Evolutionary conservation across 2,888 invertebrate species (phyloP), one percentile per base, ranked within the genome.

Genomic region (Noctua fimbriata): DNA sequence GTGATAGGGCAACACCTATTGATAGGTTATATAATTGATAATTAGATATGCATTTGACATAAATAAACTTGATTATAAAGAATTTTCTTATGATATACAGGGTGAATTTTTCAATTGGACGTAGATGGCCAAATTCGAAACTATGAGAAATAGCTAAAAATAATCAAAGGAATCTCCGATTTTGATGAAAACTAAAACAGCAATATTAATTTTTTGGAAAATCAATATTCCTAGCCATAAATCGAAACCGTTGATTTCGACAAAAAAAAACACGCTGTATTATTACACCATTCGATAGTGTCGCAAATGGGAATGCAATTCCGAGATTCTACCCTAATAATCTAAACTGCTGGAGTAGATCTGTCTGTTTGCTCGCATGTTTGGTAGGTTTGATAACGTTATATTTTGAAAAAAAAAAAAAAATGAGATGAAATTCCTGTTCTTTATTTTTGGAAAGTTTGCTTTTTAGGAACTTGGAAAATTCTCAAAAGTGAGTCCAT

Each of bases 1-100:
- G 88, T 89, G 86, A 81, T 81, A 79, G 69, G 63, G 66, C 80
- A 81, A 76, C 76, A 87, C 81, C 81, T 82, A 88, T 75, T 71
- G 63, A 66, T 73, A 65, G 21, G 63, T 81, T 84, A 85, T 75
- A 72, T 82, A 73, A 84, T 79, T 84, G 28, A 66, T 73, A 60
- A 60, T 73, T 75, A 71, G 69, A 83, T 14, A 76, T 87, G 66
- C 47, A 73, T 79, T 36, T 82, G 66, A 67, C 32, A 63, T 69
- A 78, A 67, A 78, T 75, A 63, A 63, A 65, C n/a, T 47, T 44
- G 16, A 70, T 55, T 7, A 69, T 44, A 67, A 73, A 78, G 41
- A 49, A 66, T 70, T 58, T 49, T 16, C 1, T 63, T 32, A 18
- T 41, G 10, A 55, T 63, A 24, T 52, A 69, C 21, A 47, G 21